phyloP scores from a whole-genome alignment of 1,140 invertebrate species.

The Ridgeia piscesae region DNA sequence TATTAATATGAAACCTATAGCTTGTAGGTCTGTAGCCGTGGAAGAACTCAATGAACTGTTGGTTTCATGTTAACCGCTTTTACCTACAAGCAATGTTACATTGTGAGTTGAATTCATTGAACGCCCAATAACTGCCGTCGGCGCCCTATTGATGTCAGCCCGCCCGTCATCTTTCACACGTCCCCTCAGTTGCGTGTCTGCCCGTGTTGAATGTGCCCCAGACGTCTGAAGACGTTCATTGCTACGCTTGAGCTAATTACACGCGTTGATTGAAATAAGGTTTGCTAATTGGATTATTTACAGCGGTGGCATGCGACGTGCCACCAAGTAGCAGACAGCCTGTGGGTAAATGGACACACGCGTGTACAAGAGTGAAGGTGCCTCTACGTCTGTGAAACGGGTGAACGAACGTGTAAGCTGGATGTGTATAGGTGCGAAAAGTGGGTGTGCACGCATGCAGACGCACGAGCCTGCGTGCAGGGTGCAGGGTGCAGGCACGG shows the following conservation, averaged over 20 bases:
- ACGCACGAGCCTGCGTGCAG: no score
- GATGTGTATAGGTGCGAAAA: neutral
- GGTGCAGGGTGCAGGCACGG: no score
- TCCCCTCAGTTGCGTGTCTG: neutral
- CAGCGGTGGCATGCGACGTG: neutral
- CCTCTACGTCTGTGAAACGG: no score
- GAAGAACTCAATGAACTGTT: no score
- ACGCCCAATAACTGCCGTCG: neutral
- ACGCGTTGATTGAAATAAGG: conserved; percentile 5
- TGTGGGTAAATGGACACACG: neutral
- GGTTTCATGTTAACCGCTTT: no score
- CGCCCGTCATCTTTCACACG: neutral
- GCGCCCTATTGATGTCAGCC: neutral
- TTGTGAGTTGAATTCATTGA: no score
- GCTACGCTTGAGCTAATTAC: neutral
- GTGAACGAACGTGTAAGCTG: neutral
- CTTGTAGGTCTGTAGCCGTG: no score
- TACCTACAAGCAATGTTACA: no score
- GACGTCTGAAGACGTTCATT: neutral
- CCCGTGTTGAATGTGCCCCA: neutral
- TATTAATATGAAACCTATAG: no score
- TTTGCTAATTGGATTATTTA: neutral
- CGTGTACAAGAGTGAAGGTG: no score
- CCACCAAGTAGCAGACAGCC: neutral
- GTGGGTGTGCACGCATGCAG: neutral